These are phyloP conservation scores for Lithophane socia DNA, from an alignment of 2,888 invertebrate species.

Conservation along the genomic window DNA sequence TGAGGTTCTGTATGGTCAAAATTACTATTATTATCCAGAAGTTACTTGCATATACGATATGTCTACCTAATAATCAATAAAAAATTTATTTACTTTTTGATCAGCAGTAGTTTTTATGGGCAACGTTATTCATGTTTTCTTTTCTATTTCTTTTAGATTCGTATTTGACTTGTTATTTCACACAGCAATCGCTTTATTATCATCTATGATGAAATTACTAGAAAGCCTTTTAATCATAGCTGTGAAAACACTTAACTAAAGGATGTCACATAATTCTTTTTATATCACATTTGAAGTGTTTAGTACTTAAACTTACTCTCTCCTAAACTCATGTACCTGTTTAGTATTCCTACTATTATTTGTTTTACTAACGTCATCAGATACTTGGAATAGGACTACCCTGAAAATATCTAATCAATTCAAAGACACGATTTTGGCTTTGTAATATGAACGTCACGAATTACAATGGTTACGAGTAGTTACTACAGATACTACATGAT, in stretches of 20 bases:
- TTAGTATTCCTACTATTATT: constrained; percentile 13
- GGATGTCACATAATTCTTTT: not conserved
- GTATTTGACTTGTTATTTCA: not conserved
- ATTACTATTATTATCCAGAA: not conserved
- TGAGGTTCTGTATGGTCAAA: constrained; percentile 44
- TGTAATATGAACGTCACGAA: constrained; percentile 40
- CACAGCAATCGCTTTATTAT: not conserved
- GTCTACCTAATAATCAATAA: not conserved
- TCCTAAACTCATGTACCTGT: not conserved
- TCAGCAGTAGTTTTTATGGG: not conserved
- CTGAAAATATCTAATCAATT: constrained; percentile 43
- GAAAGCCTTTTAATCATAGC: constrained; percentile 11
- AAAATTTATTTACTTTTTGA: not conserved
- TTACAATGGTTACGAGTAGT: not conserved
- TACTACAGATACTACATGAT: constrained; percentile 22
- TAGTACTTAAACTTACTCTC: constrained; percentile 9
- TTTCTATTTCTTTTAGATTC: not conserved
- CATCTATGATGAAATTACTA: constrained; percentile 12
- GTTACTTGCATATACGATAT: not conserved
- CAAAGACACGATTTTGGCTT: constrained; percentile 13
- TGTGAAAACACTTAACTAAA: constrained; percentile 12
- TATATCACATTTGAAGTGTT: not conserved
- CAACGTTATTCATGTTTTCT: not conserved
- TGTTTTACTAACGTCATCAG: constrained; percentile 18
- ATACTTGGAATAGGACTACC: constrained; percentile 14